Base-by-base conservation (phyloP, 2,797 vertebrate species). In the Propithecus perrieri region DNA sequence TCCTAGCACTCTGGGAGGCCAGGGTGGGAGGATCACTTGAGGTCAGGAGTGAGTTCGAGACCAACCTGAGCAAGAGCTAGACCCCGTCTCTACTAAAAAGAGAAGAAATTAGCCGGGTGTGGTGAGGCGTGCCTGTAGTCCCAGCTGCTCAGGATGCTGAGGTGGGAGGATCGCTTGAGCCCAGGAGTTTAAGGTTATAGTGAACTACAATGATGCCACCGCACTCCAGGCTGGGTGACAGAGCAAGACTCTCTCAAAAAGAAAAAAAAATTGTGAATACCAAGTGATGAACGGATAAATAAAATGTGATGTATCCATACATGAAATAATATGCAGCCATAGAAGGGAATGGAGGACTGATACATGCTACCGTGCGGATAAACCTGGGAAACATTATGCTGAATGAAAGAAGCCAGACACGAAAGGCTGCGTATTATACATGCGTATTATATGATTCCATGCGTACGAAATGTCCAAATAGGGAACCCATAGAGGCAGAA, bases 311-410 rank as follows among this genome's bases (percentile, higher is more conserved):
- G 13, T 43, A 0, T 35, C 22, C 38, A 3, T 7, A 9, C 9
- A 0, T 2, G 84, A 50, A 26, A 22, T 15, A 20, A 9, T 38
- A 1, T 13, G 41, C 71, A 20, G 46, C 63, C 71, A 2, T 1
- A 30, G 5, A 41, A n/a, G 33, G 35, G 30, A 48, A 26, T 0
- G 14, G 2, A 14, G 13, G 2, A 3, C 63, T 12, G 26, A 9
- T 1, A 11, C 1, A 1, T 4, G 26, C 69, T 65, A 1, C 46
- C 0, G 0, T 4, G 0, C 30, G 30, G 10, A 7, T 4, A 7
- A 48, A 4, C 38, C 38, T 41, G 4, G 30, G 63, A 15, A 38
- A 41, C 57, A 3, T 15, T 5, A 7, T 10, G 20, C 50, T 14
- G 2, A 33, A 35, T 59, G 28, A 43, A 46, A 35, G 20, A 38